Evolutionary conservation across 2,113 vertebrate species (phyloP).

Genomic region (Naja naja): DNA sequence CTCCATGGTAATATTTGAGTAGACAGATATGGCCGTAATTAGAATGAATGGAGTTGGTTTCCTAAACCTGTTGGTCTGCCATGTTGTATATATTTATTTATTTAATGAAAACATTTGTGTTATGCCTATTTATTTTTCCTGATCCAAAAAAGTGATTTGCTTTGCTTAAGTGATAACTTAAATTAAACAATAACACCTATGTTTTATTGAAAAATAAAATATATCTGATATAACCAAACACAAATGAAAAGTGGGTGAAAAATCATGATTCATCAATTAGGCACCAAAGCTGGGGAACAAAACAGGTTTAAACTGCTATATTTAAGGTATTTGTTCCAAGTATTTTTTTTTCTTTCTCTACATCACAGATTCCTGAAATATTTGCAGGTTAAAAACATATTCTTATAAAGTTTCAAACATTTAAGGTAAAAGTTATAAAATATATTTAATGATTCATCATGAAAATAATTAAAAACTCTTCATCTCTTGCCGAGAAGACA

Average conservation of each 20-base stretch:
- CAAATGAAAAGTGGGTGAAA: background rate
- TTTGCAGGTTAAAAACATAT: background rate
- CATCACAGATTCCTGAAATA: background rate
- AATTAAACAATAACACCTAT: background rate
- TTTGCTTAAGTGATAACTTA: background rate
- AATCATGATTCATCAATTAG: background rate
- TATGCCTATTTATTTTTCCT: background rate
- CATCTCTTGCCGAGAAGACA: background rate
- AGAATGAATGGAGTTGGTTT: background rate
- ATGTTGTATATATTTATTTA: background rate
- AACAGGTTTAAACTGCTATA: background rate
- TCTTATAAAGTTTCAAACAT: background rate
- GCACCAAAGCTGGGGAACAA: background rate
- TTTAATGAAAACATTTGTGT: background rate
- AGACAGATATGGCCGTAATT: background rate
- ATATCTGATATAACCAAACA: background rate
- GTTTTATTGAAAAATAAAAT: background rate
- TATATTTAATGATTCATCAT: background rate
- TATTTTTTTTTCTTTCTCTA: background rate
- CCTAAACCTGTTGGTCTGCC: background rate
- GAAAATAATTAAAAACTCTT: background rate
- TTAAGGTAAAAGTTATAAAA: background rate
- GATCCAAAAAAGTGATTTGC: background rate
- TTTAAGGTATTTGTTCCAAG: background rate
- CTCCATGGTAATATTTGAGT: background rate